Evolutionary conservation across 1,140 invertebrate species (phyloP), one percentile per base, ranked within the genome.

Genomic region (Ceratosolen solmsi): DNA sequence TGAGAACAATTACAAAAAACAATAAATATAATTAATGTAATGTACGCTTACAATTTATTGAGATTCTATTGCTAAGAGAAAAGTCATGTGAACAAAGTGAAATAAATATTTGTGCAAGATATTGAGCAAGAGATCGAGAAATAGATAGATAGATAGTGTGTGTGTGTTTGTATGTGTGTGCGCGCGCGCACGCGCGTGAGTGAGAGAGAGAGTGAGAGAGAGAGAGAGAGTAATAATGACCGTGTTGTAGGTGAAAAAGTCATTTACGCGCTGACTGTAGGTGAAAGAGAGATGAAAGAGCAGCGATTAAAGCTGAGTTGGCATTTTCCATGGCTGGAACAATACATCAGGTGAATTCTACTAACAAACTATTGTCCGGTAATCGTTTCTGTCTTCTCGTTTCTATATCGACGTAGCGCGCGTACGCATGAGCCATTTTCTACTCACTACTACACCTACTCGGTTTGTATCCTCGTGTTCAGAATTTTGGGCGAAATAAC

Each of bases 291-390:
- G 68, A 36, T n/a, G 60, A 3, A 30, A 36, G 65, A 54, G 60
- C 74, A 41, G 20, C n/a, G 73, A 77, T 82, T 82, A 77, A 82
- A 90, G 89, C 89, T 88, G 89, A 90, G 88, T 90, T 85, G 83
- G 87, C 90, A 86, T 87, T 90, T 89, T 86, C 84, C 75, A 63
- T 84, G 88, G 20, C 33, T 60, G 81, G 89, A 90, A 91, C 90
- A 91, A 91, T 91, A 89, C 89, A 89, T 86, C 86, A 89, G 87
- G 89, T 88, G 89, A 91, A 89, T 88, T 87, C 86, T 86, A 89
- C 90, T 91, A 91, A 91, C 90, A 91, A 91, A 91, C 90, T 91
- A 91, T 91, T 91, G 90, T 91, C 86, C 87, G 88, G 87, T 91
- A 91, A 91, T 91, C 85, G 89, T 89, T 88, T 84, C 63, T 87